Percentiles rank a stretch among this genome's conserved stretches.
Evolutionary conservation across 1,140 invertebrate genomes (phyloP).

Genomic region (Bombyx mandarina): DNA sequence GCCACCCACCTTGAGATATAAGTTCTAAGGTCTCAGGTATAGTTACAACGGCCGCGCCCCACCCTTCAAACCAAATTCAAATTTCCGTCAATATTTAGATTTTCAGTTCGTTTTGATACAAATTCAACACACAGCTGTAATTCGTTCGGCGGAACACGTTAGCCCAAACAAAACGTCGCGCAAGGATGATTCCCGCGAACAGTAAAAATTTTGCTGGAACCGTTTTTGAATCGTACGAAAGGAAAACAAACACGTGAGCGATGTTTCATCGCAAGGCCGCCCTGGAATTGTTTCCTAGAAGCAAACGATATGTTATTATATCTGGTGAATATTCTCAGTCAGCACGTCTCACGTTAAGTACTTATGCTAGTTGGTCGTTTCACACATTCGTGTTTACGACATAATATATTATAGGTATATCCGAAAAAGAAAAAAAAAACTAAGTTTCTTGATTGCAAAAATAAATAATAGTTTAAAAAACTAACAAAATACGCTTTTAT

Average conservation of each 20-base stretch:
- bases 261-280: slow-evolving; percentile 57
- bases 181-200: slow-evolving; percentile 39
- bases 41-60: too few relatives aligned
- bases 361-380: too few relatives aligned
- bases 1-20: too few relatives aligned
- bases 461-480: too few relatives aligned
- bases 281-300: slow-evolving; percentile 47
- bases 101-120: slow-evolving; percentile 28
- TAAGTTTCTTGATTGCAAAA: too few relatives aligned
- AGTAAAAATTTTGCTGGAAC: slow-evolving; percentile 55
- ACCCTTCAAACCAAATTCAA: slow-evolving; percentile 3
- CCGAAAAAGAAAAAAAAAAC: too few relatives aligned
- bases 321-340: slow-evolving; percentile 25
- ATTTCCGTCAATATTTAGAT: slow-evolving; percentile 31
- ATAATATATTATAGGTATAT: too few relatives aligned
- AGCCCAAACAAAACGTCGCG: slow-evolving; percentile 52
- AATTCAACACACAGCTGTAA: slow-evolving; percentile 36
- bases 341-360: background rate
- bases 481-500: too few relatives aligned
- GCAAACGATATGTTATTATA: slow-evolving; percentile 14
- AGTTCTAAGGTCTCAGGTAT: too few relatives aligned
- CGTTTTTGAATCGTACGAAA: slow-evolving; percentile 56
- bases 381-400: too few relatives aligned
- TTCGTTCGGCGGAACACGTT: slow-evolving; percentile 45
- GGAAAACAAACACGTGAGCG: slow-evolving; percentile 56